Conservation (phyloP, 2,888 invertebrate genomes). For the Caenorhabditis macrosperma region DNA sequence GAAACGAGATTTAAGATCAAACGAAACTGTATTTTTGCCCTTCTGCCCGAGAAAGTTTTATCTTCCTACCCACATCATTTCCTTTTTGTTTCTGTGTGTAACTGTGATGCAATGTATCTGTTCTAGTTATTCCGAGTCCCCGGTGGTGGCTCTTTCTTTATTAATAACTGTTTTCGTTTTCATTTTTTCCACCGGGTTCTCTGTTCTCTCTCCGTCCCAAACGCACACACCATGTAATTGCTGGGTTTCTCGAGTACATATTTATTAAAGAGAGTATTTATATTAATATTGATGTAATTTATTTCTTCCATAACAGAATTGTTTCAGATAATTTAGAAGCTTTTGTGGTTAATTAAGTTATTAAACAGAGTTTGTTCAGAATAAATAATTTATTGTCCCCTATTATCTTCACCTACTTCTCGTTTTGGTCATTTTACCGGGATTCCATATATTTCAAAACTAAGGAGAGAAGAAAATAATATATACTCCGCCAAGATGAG, state of each 20-base stretch:
- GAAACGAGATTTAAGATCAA: constrained; percentile 85
- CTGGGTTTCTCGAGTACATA: constrained; percentile 50
- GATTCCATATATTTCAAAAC: constrained; percentile 3
- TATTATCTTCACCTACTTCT: neutral
- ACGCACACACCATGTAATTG: constrained; percentile 18
- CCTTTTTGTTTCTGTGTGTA: constrained; percentile 23
- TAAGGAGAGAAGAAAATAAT: too few relatives aligned
- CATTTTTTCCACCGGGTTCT: constrained; percentile 41
- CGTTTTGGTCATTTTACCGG: constrained; percentile 31
- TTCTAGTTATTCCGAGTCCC: constrained; percentile 41
- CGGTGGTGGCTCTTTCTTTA: constrained; percentile 33
- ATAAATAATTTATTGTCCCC: constrained; percentile 51
- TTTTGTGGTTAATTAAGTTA: neutral
- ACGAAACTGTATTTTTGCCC: neutral
- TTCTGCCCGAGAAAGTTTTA: constrained; percentile 41
- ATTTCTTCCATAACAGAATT: constrained; percentile 12
- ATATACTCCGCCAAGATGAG: too few relatives aligned
- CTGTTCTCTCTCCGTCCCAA: neutral
- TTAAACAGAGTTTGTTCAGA: constrained; percentile 3
- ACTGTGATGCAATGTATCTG: constrained; percentile 50
- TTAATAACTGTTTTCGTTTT: constrained; percentile 2
- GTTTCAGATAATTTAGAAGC: constrained; percentile 6
- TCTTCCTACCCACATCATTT: constrained; percentile 8
- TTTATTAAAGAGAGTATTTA: constrained; percentile 33
- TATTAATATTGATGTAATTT: constrained; percentile 36